Base-by-base conservation (phyloP, 1,140 invertebrate species). In the Drosophila novamexicana region DNA sequence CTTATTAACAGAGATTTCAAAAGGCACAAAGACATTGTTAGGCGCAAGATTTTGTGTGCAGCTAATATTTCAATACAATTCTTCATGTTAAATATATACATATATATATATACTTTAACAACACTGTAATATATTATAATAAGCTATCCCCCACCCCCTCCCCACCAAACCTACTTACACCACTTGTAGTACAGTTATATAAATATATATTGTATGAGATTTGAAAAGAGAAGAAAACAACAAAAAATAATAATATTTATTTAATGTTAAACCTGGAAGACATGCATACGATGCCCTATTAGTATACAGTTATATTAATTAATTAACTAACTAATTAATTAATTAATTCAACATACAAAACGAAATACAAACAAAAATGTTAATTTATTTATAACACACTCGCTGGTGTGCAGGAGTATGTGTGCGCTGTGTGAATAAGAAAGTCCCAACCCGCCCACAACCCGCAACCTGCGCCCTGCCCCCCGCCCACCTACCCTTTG, bases 181-280 rank as follows among this genome's bases (percentile, higher is more conserved):
- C 63, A 62, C 14, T 6, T 63, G 32, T 68, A 68, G 40, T 57
- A 53, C 36, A 64, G 52, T 50, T 34, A 70, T 36, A 70, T 58
- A 22, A 34, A 45, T 22, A 52, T 32, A 70, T 18, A 58, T 29
- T 22, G 40, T 32, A 70, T 18, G 32, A 68, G 36, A 68, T 40
- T 50, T 44, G 37, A 42, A 10, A 57, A 40, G 22, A 40, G 42
- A 40, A 57, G 4, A 7, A 12, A 62, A 39, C 1, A 47, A 50
- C 0, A 10, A 7, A 40, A 39, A 39, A 63, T 6, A 61, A 58
- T 69, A 69, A 56, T 74, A 57, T 62, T 78, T 45, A 84, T 83
- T 69, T 62, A 62, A 75, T 81, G 79, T 79, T 82, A 86, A 77
- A 82, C 64, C 65, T 83, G 64, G 73, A 85, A 86, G 83, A 89